Base-by-base conservation (phyloP, 2,113 vertebrate species). In the Camelus bactrianus region DNA sequence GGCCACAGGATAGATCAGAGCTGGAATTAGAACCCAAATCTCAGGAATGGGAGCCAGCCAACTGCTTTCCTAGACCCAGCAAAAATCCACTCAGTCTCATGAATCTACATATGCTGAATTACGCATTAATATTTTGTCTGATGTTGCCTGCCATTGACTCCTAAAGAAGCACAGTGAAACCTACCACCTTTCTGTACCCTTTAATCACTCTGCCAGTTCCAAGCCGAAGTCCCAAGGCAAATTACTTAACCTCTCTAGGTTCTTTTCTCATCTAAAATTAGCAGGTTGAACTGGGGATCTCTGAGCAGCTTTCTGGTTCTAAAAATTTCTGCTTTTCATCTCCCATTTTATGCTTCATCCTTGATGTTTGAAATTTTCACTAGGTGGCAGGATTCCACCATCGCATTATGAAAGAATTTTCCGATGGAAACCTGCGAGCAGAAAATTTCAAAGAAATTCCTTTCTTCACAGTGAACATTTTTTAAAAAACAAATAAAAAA, bases 361-460 rank as follows among this genome's bases (percentile, higher is more conserved):
- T 82, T 42, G 22, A 32, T 93, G 80, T 38, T 56, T 20, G 50
- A n/a, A n/a, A 14, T 65, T 50, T 88, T 82, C 98, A 88, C 98
- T 95, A 98, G 98, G 97, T 80, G 98, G 97, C 98, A 97, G 97
- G 70, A 88, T 93, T 97, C 87, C 64, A 84, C 98, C 79, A 89
- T 8, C 9, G 3, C 54, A 75, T 60, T 52, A 20, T 3, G 20
- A 69, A 84, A 84, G 50, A 32, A 13, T 46, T 93, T 82, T 69
- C 89, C 13, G 12, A 32, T 24, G 24, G 54, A 65, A 52, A 22
- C 76, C 91, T 54, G 22, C 14, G 15, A 54, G 32, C 35, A 86
- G 82, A 73, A 73, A 50, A 60, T 82, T 94, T 91, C 92, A 84
- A 60, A 96, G 81, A 79, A 95, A 85, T 26, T 60, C 64, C 65